phyloP scores from a whole-genome alignment of 2,113 vertebrate genomes.

The Centropus unirufus region DNA sequence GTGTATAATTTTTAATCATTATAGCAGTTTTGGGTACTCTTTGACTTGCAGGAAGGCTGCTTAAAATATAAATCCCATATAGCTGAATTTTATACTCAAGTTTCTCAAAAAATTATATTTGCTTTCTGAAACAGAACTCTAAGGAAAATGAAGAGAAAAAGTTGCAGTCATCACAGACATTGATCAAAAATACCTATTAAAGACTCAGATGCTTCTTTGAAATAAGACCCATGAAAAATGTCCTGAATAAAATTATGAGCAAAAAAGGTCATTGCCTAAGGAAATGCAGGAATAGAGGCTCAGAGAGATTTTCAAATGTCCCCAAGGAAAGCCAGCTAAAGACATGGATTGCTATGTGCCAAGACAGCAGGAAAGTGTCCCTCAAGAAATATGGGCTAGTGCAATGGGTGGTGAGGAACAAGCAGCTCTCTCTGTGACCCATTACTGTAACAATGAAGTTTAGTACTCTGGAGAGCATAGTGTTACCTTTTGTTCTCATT shows the following conservation, averaged over 20 bases:
- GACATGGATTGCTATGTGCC: neutral
- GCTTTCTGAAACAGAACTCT: neutral
- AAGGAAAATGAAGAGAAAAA: neutral
- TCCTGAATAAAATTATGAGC: neutral
- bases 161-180: neutral
- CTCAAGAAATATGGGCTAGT: accelerated
- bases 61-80: neutral
- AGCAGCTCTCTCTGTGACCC: neutral
- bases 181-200: neutral
- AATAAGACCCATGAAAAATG: neutral
- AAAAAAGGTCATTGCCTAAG: neutral
- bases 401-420: neutral
- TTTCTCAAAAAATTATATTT: neutral
- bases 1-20: neutral
- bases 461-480: neutral
- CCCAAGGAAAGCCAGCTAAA: neutral
- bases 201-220: accelerated
- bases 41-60: neutral
- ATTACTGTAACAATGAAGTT: neutral
- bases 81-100: neutral
- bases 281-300: neutral
- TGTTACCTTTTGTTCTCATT: neutral
- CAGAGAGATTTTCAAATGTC: neutral
- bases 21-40: neutral
- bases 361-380: neutral